phyloP scores from a whole-genome alignment of 2,888 invertebrate genomes.

The Liposcelis brunnea region DNA sequence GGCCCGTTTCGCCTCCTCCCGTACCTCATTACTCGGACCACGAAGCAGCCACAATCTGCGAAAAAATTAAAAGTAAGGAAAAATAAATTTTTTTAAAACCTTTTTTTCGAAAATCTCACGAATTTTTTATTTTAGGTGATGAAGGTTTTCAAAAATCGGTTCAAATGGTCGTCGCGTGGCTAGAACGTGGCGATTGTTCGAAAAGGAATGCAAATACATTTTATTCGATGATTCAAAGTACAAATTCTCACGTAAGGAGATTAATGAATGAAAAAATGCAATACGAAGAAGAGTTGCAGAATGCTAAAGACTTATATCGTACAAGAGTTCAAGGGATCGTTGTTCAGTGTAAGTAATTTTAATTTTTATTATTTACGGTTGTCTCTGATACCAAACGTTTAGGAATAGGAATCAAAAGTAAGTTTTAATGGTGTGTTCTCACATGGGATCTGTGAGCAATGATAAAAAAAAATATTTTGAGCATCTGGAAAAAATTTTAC shows the following conservation, averaged over 20 bases:
- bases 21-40: constrained; percentile 73
- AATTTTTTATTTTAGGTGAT: constrained; percentile 31
- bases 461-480: not conserved
- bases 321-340: constrained; percentile 71
- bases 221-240: constrained; percentile 91
- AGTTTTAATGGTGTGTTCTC: not conserved
- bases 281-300: constrained; percentile 73
- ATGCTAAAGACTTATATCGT: constrained; percentile 68
- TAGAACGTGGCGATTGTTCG: constrained; percentile 85
- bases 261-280: constrained; percentile 68
- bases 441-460: not conserved
- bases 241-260: constrained; percentile 79
- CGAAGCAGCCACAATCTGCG: constrained; percentile 53
- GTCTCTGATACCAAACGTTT: not conserved
- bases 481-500: not conserved
- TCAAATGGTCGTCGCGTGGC: constrained; percentile 71
- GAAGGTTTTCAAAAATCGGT: constrained; percentile 72
- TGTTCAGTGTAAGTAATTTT: constrained; percentile 70
- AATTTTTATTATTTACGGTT: constrained; percentile 4
- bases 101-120: not conserved
- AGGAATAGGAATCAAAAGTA: not conserved
- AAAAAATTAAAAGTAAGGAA: constrained; percentile 54
- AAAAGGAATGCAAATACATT: constrained; percentile 82
- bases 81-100: not conserved
- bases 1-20: constrained; percentile 68